phyloP scores from a whole-genome alignment of 2,797 vertebrate species.

The Spondyliosoma cantharus region DNA sequence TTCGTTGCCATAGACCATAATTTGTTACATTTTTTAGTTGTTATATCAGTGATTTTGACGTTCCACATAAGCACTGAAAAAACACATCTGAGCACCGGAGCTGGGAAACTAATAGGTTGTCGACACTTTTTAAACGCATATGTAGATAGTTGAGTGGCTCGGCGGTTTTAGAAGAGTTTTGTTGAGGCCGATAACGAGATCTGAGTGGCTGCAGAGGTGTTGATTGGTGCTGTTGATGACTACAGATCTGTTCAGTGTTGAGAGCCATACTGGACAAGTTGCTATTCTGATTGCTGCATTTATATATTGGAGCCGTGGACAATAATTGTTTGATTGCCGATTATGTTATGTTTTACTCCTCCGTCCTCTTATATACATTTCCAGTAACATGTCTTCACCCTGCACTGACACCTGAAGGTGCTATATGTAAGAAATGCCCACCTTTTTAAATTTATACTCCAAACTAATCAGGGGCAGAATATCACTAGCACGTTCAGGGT shows the following conservation, averaged over 20 bases:
- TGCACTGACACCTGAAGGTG: not conserved
- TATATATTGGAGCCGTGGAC: not conserved
- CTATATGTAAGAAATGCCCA: too few species aligned
- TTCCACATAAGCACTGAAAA: not conserved
- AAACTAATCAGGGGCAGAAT: too few species aligned
- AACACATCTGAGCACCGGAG: not conserved
- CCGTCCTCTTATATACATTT: not conserved
- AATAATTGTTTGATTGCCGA: not conserved
- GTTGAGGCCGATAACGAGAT: not conserved
- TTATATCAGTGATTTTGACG: conserved; percentile 11
- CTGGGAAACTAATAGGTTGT: not conserved
- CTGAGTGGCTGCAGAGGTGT: conserved; percentile 25
- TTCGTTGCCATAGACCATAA: not conserved
- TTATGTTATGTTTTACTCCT: not conserved
- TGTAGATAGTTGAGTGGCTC: not conserved
- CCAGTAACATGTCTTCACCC: not conserved
- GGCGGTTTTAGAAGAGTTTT: not conserved
- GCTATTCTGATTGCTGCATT: conserved; percentile 7
- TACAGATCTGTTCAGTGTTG: conserved; percentile 5
- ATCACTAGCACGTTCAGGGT: too few species aligned
- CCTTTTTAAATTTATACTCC: too few species aligned
- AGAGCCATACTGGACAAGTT: not conserved
- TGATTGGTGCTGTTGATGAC: conserved; percentile 7
- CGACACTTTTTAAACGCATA: not conserved
- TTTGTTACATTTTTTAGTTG: not conserved